A percentile compares a stretch with the other conserved stretches of the same genome.
Evolutionary conservation across 2,797 vertebrate species (phyloP).

Genomic region (Lepidocolaptes lacrymiger): DNA sequence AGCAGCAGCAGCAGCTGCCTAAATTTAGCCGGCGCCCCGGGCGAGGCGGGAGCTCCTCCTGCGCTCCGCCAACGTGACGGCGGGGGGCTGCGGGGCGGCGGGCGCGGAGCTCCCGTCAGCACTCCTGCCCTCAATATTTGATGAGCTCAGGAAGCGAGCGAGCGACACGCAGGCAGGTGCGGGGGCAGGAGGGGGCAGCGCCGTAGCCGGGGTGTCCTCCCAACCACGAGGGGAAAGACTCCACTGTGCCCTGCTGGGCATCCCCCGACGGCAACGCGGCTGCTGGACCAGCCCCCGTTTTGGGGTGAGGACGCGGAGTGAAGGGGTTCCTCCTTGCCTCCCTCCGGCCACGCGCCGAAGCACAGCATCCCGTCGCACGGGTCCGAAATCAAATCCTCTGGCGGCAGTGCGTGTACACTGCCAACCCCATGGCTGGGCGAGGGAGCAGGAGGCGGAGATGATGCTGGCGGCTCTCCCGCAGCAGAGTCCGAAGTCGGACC

Average conservation of each 20-base stretch:
- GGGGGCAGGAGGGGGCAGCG: not conserved
- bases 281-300: not conserved
- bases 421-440: fast-evolving
- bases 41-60: conserved; percentile 63
- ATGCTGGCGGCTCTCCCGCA: not conserved
- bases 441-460: not conserved
- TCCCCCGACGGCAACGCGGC: not conserved
- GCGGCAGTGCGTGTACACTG: fast-evolving
- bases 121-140: conserved; percentile 54
- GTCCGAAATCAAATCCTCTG: not conserved
- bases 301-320: not conserved
- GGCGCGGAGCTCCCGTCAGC: conserved; percentile 3
- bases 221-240: not conserved
- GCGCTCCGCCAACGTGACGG: conserved; percentile 53
- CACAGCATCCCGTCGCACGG: not conserved
- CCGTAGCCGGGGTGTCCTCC: not conserved
- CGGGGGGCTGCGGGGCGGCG: conserved; percentile 40
- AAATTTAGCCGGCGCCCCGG: conserved; percentile 63
- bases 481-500: fast-evolving
- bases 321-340: not conserved
- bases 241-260: not conserved
- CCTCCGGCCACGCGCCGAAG: not conserved
- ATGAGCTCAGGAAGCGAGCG: not conserved
- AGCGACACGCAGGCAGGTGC: not conserved
- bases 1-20: conserved; percentile 54